Percentiles rank a stretch among this genome's conserved stretches.
Evolutionary conservation across 2,797 vertebrate genomes (phyloP).

Genomic region (Tapirus indicus): DNA sequence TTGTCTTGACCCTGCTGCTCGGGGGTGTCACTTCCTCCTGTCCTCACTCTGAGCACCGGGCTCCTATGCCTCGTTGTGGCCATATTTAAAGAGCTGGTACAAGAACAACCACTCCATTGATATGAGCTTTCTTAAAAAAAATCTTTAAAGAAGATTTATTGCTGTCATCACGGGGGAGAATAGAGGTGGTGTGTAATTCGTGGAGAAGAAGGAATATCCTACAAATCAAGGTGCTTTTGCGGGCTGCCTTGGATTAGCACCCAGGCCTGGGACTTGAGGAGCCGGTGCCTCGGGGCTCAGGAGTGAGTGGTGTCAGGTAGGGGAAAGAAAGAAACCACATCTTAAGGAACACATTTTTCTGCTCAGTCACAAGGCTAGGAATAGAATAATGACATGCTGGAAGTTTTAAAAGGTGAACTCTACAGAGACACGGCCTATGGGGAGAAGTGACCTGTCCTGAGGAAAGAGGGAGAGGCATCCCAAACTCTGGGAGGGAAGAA

Average conservation of each 20-base stretch:
- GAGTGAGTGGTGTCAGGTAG: not conserved
- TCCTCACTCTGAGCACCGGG: not conserved
- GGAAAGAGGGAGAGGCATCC: constrained; percentile 51
- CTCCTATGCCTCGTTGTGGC: not conserved
- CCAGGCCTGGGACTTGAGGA: not conserved
- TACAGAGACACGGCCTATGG: constrained; percentile 21
- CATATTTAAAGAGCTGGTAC: constrained; percentile 48
- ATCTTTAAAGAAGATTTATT: constrained; percentile 58
- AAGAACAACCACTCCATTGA: constrained; percentile 65
- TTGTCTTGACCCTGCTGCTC: not conserved
- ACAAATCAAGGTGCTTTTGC: not conserved
- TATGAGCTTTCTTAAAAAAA: constrained; percentile 20
- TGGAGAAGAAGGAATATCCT: not conserved
- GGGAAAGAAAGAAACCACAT: constrained; percentile 50
- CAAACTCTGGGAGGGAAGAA: constrained; percentile 64
- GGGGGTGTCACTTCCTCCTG: not conserved
- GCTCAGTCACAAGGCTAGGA: not conserved
- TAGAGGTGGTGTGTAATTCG: not conserved
- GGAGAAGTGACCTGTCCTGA: constrained; percentile 67
- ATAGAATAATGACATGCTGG: not conserved
- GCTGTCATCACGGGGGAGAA: constrained; percentile 41
- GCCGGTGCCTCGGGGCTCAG: not conserved
- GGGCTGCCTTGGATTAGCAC: not conserved
- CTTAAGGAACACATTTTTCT: constrained; percentile 45
- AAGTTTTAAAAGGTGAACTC: constrained; percentile 61